Evolutionary conservation across 2,888 invertebrate species (phyloP).

Genomic region (Crioceris asparagi): DNA sequence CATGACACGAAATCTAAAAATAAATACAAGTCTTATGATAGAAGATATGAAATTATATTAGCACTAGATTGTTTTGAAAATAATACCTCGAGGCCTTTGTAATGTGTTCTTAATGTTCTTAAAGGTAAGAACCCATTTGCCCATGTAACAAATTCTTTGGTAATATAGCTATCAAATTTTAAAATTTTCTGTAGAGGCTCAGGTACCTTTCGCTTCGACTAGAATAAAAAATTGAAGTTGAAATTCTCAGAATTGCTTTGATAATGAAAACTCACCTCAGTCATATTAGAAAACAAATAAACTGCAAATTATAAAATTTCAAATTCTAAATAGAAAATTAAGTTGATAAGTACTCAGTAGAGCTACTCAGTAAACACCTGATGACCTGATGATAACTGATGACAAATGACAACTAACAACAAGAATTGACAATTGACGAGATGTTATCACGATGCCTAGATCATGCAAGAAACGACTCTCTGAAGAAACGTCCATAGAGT

Average conservation of each 20-base stretch:
- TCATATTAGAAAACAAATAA: no score
- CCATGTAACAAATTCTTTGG: constrained; percentile 43
- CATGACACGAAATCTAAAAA: constrained; percentile 73
- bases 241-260: not conserved
- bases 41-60: not conserved
- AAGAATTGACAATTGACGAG: no score
- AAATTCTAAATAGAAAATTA: no score
- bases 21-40: not conserved
- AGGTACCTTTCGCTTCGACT: constrained; percentile 31
- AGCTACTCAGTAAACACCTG: no score
- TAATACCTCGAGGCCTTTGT: constrained; percentile 46
- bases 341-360: no score
- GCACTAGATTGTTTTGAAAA: not conserved
- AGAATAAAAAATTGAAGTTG: not conserved
- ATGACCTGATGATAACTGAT: no score
- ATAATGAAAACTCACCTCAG: not conserved
- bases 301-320: no score
- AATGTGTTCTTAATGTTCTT: constrained; percentile 44
- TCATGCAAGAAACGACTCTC: no score
- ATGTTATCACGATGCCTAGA: no score
- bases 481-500: no score
- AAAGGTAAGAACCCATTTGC: constrained; percentile 41
- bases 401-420: no score
- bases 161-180: constrained; percentile 42
- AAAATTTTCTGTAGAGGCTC: constrained; percentile 42